Evolutionary conservation across 2,797 vertebrate genomes (phyloP).

Genomic region (Dendrocincla fuliginosa): DNA sequence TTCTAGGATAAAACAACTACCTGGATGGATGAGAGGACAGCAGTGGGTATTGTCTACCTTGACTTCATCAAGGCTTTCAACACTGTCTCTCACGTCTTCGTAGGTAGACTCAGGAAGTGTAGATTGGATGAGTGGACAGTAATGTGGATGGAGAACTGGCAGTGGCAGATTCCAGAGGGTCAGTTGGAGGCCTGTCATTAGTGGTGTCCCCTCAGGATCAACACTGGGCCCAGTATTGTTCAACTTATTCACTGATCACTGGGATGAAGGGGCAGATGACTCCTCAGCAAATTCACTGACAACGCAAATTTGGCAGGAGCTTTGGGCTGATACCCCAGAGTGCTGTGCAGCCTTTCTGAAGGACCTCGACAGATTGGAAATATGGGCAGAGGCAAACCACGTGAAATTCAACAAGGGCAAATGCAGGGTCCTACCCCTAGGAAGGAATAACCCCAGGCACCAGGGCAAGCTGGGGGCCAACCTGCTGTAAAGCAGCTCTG

Average conservation of each 20-base stretch:
- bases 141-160: background rate
- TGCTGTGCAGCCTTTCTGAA: background rate
- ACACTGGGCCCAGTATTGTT: background rate
- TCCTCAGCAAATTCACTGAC: background rate
- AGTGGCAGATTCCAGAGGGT: background rate
- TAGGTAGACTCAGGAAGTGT: background rate
- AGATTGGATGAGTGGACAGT: background rate
- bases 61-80: background rate
- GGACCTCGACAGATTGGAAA: background rate
- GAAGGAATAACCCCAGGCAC: background rate
- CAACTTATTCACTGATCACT: background rate
- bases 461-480: background rate
- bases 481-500: background rate
- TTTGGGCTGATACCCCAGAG: background rate
- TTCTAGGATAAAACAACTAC: background rate
- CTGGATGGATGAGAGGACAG: background rate
- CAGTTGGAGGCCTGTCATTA: background rate
- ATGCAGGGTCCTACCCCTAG: background rate
- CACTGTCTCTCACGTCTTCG: background rate
- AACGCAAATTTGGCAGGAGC: background rate
- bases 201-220: background rate
- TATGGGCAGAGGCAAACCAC: background rate
- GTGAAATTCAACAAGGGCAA: background rate
- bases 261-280: background rate
- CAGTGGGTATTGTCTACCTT: background rate